Evolutionary conservation across 92 coral and sea anemone species (phyloP).

Genomic region (Ricordea florida): DNA sequence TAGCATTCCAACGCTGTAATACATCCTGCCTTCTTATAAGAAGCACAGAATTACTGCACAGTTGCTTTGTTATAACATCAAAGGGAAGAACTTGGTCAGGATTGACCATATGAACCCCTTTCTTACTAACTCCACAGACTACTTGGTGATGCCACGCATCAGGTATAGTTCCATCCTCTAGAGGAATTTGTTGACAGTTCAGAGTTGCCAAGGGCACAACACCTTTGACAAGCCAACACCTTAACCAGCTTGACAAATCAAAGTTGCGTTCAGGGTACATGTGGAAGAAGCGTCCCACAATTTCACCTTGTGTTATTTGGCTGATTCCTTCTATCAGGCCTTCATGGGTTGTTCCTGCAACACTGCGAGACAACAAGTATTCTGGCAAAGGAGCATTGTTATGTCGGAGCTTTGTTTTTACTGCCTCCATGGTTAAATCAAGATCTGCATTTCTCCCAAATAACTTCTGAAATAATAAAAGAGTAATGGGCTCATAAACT

Average conservation of each 20-base stretch:
- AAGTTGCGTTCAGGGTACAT: conserved; percentile 68
- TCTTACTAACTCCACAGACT: conserved; percentile 71
- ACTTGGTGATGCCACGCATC: conserved; percentile 93
- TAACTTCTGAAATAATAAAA: conserved; percentile 18
- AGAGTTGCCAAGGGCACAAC: conserved; percentile 71
- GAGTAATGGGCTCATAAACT: neutral
- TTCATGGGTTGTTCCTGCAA: conserved; percentile 71
- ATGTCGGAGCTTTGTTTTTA: conserved; percentile 66
- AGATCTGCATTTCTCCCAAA: conserved; percentile 10
- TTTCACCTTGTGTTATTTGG: conserved; percentile 40
- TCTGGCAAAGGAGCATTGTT: conserved; percentile 67
- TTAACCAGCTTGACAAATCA: conserved; percentile 64
- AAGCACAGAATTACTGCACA: conserved; percentile 81
- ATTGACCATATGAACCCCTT: conserved; percentile 66
- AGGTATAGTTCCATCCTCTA: conserved; percentile 64
- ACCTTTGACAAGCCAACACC: conserved; percentile 65
- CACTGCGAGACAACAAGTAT: conserved; percentile 73
- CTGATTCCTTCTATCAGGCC: conserved; percentile 67
- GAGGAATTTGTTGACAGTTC: conserved; percentile 60
- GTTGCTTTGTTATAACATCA: conserved; percentile 30
- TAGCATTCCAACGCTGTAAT: conserved; percentile 55
- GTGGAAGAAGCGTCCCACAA: conserved; percentile 69
- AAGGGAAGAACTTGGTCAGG: conserved; percentile 54
- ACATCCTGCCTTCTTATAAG: conserved; percentile 63
- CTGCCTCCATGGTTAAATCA: conserved; percentile 32